Base-by-base conservation (phyloP, 2,888 invertebrate species). In the Flexamia atlantica region DNA sequence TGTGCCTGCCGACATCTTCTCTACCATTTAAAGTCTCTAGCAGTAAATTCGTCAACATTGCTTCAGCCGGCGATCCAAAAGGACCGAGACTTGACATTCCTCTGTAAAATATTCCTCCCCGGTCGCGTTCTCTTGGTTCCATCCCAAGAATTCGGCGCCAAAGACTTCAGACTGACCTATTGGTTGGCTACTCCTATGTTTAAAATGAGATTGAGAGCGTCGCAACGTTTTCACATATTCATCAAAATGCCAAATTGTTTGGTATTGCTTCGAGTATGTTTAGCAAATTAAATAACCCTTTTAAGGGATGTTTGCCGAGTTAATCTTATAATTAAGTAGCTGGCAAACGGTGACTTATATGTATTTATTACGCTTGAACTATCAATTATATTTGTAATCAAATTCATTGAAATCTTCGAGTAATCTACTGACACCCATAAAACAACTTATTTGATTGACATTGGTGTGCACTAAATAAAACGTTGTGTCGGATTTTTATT, bases 41-140 rank as follows among this genome's bases (percentile, higher is more conserved):
- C 20, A 23, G 25, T 57, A 57, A 57, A 57, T 57, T 20, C 57
- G 25, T 57, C 57, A 57, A 20, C 57, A 57, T 12, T 2, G 14
- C 3, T 9, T 46, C 12, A 46, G 46, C 36, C 14, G 57, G 57
- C 20, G 7, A 23, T 12, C 57, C 25, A 23, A 57, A 57, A 57
- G 57, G 57, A 25, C 57, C 25, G 12, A 23, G 57, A 57, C 57
- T 57, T 57, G 57, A 57, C 57, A 57, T 57, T 57, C 57, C 57
- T 20, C 25, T 1, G 57, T 23, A 57, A 57, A 57, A 57, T 7
- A 57, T 57, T 57, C 57, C 57, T 57, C 57, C 14, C 46, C 12
- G 17, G 14, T 2, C 46, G 9, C 20, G 57, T 23, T 57, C 23
- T 57, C 23, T 57, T 57, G 57, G 57, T 23, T 3, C 23, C 25